These are phyloP conservation scores for Scaptomyza montana DNA, from an alignment of 1,140 invertebrate species.

Conservation along the genomic window DNA sequence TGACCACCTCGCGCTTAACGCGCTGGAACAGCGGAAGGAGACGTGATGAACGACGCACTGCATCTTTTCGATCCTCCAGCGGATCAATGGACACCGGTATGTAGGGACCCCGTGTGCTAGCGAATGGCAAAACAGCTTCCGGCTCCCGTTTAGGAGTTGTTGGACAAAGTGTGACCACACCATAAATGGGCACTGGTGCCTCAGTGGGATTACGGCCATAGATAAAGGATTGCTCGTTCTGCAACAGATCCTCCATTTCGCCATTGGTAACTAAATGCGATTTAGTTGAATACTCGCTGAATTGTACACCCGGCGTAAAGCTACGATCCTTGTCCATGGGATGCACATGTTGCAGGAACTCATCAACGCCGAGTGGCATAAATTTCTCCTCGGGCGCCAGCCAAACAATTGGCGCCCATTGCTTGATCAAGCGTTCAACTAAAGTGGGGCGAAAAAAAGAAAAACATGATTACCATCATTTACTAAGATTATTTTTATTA, in stretches of 20 bases:
- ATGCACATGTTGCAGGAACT: conserved; percentile 86
- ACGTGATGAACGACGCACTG: conserved; percentile 68
- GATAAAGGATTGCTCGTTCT: conserved; percentile 86
- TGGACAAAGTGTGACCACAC: conserved; percentile 84
- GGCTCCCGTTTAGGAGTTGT: conserved; percentile 14
- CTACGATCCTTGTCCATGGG: conserved; percentile 79
- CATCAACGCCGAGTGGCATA: conserved; percentile 86
- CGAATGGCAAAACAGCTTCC: conserved; percentile 14
- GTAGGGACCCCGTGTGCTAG: conserved; percentile 68
- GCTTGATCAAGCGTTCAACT: conserved; percentile 85
- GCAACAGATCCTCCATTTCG: conserved; percentile 85
- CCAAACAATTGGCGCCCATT: conserved; percentile 88
- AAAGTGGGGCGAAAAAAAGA: conserved; percentile 15
- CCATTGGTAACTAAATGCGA: conserved; percentile 85
- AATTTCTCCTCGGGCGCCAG: conserved; percentile 87
- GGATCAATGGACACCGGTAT: conserved; percentile 76
- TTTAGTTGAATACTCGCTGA: conserved; percentile 81
- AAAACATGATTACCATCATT: conserved; percentile 36
- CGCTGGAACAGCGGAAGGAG: conserved; percentile 72
- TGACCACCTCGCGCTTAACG: conserved; percentile 45
- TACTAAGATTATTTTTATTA: conserved; percentile 48
- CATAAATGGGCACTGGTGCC: conserved; percentile 86
- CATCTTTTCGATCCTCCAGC: conserved; percentile 64
- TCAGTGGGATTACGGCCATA: conserved; percentile 86
- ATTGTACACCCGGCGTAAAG: conserved; percentile 61